Base-by-base conservation (phyloP, 2,888 invertebrate species). In the Hydraecia micacea region DNA sequence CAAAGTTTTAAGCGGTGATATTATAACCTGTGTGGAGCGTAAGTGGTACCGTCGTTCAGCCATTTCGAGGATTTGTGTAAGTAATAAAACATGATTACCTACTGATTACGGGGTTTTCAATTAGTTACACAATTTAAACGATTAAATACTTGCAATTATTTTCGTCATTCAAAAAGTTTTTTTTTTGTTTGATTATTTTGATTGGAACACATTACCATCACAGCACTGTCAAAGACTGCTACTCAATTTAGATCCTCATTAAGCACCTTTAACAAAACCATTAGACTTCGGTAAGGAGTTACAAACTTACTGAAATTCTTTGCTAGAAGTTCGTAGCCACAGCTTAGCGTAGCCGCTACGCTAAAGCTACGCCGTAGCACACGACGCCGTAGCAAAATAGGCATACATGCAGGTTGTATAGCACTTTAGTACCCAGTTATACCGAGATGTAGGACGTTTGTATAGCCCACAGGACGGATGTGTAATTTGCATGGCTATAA, bases 401-500 rank as follows among this genome's bases (percentile, higher is more conserved):
- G 39, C 39, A 28, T 39, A 28, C 32, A 67, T 63, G 69, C 32
- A 46, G 49, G 52, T 65, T 76, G 39, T 74, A 68, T 73, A 66
- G 46, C 70, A 73, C 28, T 71, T 66, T 71, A 60, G 65, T 65
- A 74, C 68, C 28, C 42, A 39, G 65, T 62, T 72, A 81, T 63
- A 82, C 70, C 55, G 68, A 71, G 67, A 72, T 72, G 60, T 75
- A 72, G 60, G 58, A 69, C 55, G 73, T 75, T 81, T 85, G 68
- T 84, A 68, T 79, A 75, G 84, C 77, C 18, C 77, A 68, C 86
- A 76, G 86, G 80, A 89, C 93, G 93, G 94, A 93, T 92, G 87
- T 90, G 89, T 89, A 91, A 94, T 94, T 94, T 93, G 93, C 93
- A 94, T 94, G 89, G 90, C 90, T 90, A 91, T 94, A 94, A 92